Conservation (phyloP, 2,797 vertebrate species). For the Sylvia borin region DNA sequence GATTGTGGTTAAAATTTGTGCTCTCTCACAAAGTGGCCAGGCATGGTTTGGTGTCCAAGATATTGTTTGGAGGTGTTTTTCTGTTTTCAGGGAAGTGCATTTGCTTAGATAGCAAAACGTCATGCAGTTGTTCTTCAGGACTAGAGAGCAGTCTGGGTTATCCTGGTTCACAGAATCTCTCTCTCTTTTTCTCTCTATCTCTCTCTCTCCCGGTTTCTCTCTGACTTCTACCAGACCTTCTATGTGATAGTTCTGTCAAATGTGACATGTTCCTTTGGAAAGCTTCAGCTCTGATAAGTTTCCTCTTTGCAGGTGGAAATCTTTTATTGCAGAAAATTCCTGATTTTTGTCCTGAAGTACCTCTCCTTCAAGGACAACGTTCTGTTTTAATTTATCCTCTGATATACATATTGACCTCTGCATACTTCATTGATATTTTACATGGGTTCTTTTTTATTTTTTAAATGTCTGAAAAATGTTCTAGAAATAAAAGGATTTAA, state of each 20-base stretch:
- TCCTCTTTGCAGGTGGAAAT: background rate
- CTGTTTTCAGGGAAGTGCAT: background rate
- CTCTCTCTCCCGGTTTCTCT: background rate
- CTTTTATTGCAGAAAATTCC: background rate
- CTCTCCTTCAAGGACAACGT: background rate
- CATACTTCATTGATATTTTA: background rate
- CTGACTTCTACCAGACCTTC: background rate
- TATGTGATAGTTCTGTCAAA: background rate
- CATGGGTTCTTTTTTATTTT: background rate
- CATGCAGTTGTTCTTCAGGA: background rate
- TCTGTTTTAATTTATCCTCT: background rate
- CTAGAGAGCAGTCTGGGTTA: background rate
- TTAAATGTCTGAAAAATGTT: background rate
- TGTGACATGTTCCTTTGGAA: background rate
- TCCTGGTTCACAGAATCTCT: background rate
- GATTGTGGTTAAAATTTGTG: background rate
- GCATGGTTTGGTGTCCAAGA: background rate
- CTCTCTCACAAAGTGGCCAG: background rate
- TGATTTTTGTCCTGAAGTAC: background rate
- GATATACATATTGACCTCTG: background rate
- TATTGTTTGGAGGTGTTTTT: background rate
- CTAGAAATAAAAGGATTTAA: background rate
- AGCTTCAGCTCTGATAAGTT: background rate
- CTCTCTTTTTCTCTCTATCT: accelerated
- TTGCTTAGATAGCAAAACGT: background rate